A percentile compares a stretch with the other conserved stretches of the same genome.
Conservation (phyloP, 2,113 vertebrate genomes). For the Scolopax mira region DNA sequence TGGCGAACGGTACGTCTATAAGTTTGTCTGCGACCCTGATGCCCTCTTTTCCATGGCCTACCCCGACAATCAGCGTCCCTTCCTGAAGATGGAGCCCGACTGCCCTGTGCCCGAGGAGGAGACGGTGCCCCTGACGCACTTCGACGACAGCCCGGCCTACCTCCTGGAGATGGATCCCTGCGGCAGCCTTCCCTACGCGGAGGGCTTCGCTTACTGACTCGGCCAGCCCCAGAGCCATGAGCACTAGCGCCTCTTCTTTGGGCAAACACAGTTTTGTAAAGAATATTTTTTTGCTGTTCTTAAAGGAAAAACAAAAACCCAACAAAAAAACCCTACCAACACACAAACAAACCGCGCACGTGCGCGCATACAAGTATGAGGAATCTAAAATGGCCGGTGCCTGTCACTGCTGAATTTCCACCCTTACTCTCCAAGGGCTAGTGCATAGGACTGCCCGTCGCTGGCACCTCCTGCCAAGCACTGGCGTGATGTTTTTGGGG, state of each 20-base stretch:
- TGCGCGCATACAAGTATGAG: neutral
- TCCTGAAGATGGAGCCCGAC: constrained; percentile 89
- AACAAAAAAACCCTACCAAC: neutral
- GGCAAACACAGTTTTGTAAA: constrained; percentile 68
- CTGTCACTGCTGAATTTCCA: constrained; percentile 40
- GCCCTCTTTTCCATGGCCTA: constrained; percentile 98
- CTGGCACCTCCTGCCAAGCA: neutral
- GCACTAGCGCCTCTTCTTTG: constrained; percentile 55
- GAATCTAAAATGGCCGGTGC: constrained; percentile 34
- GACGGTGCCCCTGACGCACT: constrained; percentile 89
- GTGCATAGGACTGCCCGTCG: constrained; percentile 54
- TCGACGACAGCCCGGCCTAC: constrained; percentile 84
- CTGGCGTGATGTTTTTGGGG: neutral
- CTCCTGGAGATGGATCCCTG: constrained; percentile 89
- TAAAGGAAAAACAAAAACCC: neutral
- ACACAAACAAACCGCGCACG: neutral
- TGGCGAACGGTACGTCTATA: constrained; percentile 94
- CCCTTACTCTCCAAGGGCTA: constrained; percentile 56
- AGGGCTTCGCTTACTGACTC: constrained; percentile 88
- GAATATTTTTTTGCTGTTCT: constrained; percentile 61
- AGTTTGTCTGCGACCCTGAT: constrained; percentile 95
- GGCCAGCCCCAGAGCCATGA: constrained; percentile 24
- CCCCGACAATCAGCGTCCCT: constrained; percentile 94
- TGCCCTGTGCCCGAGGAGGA: constrained; percentile 84
- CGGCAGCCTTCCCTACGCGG: constrained; percentile 80